Evolutionary conservation across 2,797 vertebrate genomes (phyloP).

Genomic region (Heliangelus exortis): DNA sequence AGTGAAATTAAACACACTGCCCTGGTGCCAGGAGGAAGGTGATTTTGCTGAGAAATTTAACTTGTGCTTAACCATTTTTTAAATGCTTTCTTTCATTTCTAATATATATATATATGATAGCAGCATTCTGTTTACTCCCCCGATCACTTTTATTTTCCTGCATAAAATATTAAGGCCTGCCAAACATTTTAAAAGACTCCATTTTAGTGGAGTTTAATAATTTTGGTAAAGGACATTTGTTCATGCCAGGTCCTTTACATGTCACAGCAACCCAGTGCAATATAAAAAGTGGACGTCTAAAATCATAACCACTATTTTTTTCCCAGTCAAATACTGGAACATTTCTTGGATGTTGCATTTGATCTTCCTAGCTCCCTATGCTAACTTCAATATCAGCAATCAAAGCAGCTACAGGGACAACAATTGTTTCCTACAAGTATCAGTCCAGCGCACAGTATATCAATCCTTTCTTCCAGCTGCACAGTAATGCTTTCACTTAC

Average conservation of each 20-base stretch:
- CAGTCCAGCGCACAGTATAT: not conserved
- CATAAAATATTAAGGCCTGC: fast-evolving
- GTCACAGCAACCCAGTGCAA: not conserved
- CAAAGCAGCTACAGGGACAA: not conserved
- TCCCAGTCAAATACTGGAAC: not conserved
- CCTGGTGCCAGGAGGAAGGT: not conserved
- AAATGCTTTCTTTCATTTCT: not conserved
- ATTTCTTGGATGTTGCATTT: not conserved
- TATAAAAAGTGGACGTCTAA: not conserved
- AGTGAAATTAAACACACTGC: not conserved
- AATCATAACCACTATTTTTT: not conserved
- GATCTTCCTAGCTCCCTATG: not conserved
- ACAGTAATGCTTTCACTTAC: conserved; percentile 48
- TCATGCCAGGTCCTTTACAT: not conserved
- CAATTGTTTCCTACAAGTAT: not conserved
- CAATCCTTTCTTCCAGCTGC: conserved; percentile 19
- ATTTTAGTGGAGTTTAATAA: not conserved
- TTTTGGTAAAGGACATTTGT: not conserved
- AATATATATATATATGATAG: not conserved
- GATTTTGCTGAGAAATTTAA: not conserved
- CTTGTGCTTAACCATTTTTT: not conserved
- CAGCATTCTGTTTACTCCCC: not conserved
- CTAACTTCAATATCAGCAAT: not conserved
- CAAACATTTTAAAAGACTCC: not conserved
- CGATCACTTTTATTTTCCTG: not conserved